Evolutionary conservation across 2,113 vertebrate species (phyloP).

Genomic region (Oenanthe oenanthe): DNA sequence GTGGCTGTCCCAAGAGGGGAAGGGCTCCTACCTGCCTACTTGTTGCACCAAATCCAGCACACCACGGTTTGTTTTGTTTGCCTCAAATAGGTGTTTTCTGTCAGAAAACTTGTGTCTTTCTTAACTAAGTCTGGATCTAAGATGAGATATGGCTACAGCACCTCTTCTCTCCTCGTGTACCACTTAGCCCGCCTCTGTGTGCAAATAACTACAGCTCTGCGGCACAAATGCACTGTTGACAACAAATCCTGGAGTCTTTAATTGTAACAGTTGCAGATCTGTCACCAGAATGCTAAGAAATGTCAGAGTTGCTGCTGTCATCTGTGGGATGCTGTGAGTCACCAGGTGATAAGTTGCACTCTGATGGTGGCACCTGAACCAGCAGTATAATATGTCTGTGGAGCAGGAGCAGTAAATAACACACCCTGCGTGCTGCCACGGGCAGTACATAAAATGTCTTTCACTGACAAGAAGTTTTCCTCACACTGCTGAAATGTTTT

Average conservation of each 20-base stretch:
- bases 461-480: conserved; percentile 22
- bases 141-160: not conserved
- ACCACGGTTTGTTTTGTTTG: not conserved
- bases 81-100: not conserved
- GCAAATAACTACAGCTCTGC: not conserved
- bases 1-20: not conserved
- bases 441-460: conserved; percentile 46
- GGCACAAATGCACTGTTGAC: not conserved
- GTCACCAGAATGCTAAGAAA: not conserved
- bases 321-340: conserved; percentile 48
- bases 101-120: not conserved
- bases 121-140: not conserved
- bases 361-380: conserved; percentile 55
- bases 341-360: conserved; percentile 42
- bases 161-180: not conserved
- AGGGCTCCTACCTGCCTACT: not conserved
- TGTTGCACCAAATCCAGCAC: not conserved
- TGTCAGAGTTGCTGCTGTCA: conserved; percentile 5
- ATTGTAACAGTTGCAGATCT: conserved; percentile 31
- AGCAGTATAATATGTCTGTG: not conserved
- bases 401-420: conserved; percentile 60
- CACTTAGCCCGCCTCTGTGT: not conserved
- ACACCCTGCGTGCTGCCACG: not conserved
- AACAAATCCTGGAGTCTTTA: conserved; percentile 9
- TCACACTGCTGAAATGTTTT: not conserved